Evolutionary conservation across 2,113 vertebrate genomes (phyloP), one percentile per base, ranked within the genome.

Genomic region (Diglossa brunneiventris): DNA sequence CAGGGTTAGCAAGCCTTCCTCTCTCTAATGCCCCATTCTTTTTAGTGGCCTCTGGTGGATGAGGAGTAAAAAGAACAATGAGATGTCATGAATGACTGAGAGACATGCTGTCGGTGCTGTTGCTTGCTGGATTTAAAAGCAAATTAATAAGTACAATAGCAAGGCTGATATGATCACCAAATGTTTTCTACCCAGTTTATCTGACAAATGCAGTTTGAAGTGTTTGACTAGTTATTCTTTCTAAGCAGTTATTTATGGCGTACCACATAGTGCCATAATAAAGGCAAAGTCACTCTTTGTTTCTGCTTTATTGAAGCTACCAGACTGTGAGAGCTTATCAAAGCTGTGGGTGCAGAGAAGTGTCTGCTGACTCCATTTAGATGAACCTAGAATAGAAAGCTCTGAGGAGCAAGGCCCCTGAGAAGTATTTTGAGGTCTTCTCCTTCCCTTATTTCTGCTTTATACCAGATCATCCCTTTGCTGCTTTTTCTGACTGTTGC

Each of bases 121-220:
- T 85, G 83, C 63, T 90, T 91, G 77, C 47, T 83, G 83, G 64
- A 58, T 77, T 80, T 83, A 70, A 77, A 90, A 88, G 63, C 72
- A 93, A 83, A 80, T 80, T 83, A 76, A 77, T 87, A 88, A 72
- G 47, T 61, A 91, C 67, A 92, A 80, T 79, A 83, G 85, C 46
- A 69, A 86, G 37, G 68, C 76, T 89, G 75, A 77, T 63, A 33
- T 9, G 72, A 90, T 94, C 59, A 55, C 33, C 52, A 35, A 64
- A 62, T 80, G 21, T 70, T 39, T 83, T 69, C 83, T 83, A 18
- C n/a, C 10, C 63, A 62, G 70, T 90, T 80, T 73, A 46, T 88
- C 26, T 94, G 93, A 94, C 27, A 86, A 93, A 90, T 95, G 52
- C 2, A 33, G 13, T 93, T 93, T 70, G 83, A 95, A 90, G 39